Evolutionary conservation across 1,140 invertebrate species (phyloP), one percentile per base, ranked within the genome.

Genomic region (Leptinotarsa undecemlineata): DNA sequence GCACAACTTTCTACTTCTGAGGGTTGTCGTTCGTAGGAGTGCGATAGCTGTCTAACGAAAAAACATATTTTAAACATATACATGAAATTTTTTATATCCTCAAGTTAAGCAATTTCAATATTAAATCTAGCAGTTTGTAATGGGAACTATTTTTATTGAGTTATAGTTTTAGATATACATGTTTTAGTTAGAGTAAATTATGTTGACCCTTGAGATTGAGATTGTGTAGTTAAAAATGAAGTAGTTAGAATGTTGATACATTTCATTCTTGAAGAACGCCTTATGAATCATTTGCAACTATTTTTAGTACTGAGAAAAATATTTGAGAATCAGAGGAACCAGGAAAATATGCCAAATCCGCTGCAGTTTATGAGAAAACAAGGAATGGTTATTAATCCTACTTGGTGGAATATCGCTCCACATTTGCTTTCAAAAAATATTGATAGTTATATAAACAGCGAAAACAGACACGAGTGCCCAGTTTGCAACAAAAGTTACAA

Each of bases 401-500:
- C 42, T 33, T 48, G 42, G 42, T 13, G n/a, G 23, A 69, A n/a
- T 48, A 15, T 63, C 5, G n/a, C 26, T 21, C 11, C 61, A 1
- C 66, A 51, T 48, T 51, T 78, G 15, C 72, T 71, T 61, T 71
- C 75, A 51, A 64, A 74, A 48, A 78, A 78, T 23, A 33, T 68
- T 5, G 70, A 68, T 8, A 76, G 74, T 60, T 70, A 69, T n/a
- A 23, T 75, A 26, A 23, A 74, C 68, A 71, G 19, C 47, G 51
- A 42, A 48, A 70, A 61, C 48, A 73, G 66, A 19, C 81, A 77
- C 67, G 72, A 81, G 67, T 89, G 88, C 73, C 78, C 83, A 3
- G 83, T 82, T 47, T 89, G 88, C 71, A 83, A 80, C 13, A 85
- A 86, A 76, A 85, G 83, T 26, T 90, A 88, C 78, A 88, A 88